Evolutionary conservation across 2,113 vertebrate species (phyloP).

Genomic region (Mesembrinibis cayennensis): DNA sequence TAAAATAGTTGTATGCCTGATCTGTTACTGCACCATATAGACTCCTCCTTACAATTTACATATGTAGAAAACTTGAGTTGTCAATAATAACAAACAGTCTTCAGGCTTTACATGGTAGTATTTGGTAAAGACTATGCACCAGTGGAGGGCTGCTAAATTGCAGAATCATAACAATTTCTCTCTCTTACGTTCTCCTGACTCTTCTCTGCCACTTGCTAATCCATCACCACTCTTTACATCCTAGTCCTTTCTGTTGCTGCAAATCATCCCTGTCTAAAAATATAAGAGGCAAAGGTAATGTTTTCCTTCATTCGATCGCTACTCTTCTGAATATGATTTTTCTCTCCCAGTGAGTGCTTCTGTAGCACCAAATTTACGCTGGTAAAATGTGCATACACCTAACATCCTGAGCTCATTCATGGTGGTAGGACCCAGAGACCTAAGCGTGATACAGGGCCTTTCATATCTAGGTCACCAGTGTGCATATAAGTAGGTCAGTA

Average conservation of each 20-base stretch:
- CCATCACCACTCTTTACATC: not conserved
- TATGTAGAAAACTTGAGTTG: not conserved
- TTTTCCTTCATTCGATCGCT: not conserved
- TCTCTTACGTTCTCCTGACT: not conserved
- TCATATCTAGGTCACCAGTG: not conserved
- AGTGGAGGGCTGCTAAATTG: not conserved
- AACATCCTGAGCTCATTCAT: not conserved
- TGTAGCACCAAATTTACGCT: not conserved
- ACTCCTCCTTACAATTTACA: not conserved
- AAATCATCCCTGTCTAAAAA: not conserved
- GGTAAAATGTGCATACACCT: not conserved
- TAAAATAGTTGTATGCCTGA: not conserved
- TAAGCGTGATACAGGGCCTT: not conserved
- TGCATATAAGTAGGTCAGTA: constrained; percentile 58
- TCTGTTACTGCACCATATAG: not conserved
- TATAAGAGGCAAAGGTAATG: not conserved
- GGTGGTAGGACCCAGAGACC: not conserved
- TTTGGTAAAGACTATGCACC: not conserved
- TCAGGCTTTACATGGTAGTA: not conserved
- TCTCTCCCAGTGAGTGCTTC: not conserved
- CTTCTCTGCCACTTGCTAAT: not conserved
- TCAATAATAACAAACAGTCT: not conserved
- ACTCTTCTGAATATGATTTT: not conserved
- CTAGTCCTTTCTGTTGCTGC: not conserved
- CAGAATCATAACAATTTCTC: not conserved